Base-by-base conservation (phyloP, 2,113 vertebrate species). In the Fukomys damarensis region DNA sequence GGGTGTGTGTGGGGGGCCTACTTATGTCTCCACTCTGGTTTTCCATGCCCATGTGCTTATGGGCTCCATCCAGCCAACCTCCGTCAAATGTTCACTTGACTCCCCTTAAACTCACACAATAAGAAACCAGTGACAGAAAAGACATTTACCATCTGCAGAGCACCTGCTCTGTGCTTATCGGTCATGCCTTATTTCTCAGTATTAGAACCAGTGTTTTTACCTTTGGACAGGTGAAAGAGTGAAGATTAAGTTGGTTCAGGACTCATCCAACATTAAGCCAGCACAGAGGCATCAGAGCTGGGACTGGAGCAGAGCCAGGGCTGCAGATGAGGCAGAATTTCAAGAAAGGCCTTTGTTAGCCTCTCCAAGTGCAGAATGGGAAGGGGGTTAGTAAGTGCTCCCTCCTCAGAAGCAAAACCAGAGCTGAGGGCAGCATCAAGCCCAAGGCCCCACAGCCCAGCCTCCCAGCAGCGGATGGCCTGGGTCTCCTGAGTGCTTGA, bases 251-350 rank as follows among this genome's bases (percentile, higher is more conserved):
- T 2, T 63, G 76, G 35, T 63, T 38, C 41, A 80, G 89, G 54
- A 74, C 28, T 19, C 46, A 58, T 26, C 49, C 70, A 22, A 14
- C 10, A 28, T 14, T 17, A 26, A 32, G 5, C 58, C 17, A n/a
- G 52, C 58, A 2, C 41, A 22, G 28, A 59, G 72, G 76, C 24
- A 30, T 9, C 1, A 0, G n/a, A 72, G 66, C 12, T 12, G 79
- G 35, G n/a, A 1, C 35, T 65, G 61, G 2, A 0, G 7, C 79
- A 4, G 0, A 5, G 59, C 1, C 8, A 41, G 5, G n/a, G 61
- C 30, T 49, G 72, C 8, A 28, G 28, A 20, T 4, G 81, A 54
- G 93, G 86, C 32, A 5, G 76, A 43, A 41, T 22, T 61, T 13
- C 65, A 43, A 74, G 54, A 83, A 54, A 59, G 79, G 35, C 22